Evolutionary conservation across 1,140 invertebrate genomes (phyloP).

Genomic region (Drosophila equinoxialis): DNA sequence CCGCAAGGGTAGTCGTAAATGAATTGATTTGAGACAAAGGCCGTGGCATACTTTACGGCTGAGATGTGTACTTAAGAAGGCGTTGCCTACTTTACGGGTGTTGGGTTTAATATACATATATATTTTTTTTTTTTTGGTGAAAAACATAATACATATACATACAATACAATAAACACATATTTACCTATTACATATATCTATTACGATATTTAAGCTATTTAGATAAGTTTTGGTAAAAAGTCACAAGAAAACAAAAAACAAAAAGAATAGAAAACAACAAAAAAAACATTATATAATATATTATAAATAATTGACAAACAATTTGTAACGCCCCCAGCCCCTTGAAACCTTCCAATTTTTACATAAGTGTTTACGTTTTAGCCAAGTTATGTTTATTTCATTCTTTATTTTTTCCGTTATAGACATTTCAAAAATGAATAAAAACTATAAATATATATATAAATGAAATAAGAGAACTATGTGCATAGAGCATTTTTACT

Average conservation of each 20-base stretch:
- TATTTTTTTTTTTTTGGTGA: neutral
- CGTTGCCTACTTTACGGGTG: conserved; percentile 62
- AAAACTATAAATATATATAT: conserved; percentile 31
- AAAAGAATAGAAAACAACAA: conserved; percentile 20
- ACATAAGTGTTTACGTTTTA: conserved; percentile 66
- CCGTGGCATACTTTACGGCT: conserved; percentile 40
- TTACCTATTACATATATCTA: conserved; percentile 4
- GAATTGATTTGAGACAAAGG: conserved; percentile 17
- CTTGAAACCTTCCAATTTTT: neutral
- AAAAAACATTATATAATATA: conserved; percentile 19
- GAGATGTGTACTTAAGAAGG: conserved; percentile 42
- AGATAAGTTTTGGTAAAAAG: conserved; percentile 28
- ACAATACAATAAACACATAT: conserved; percentile 22
- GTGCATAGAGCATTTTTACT: conserved; percentile 17
- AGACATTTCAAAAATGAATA: conserved; percentile 71
- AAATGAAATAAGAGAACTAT: conserved; percentile 47
- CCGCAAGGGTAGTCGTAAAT: conserved; percentile 71
- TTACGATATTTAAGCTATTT: conserved; percentile 20
- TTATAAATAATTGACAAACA: conserved; percentile 32
- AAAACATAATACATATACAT: conserved; percentile 25
- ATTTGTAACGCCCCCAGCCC: conserved; percentile 34
- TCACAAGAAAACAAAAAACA: conserved; percentile 1
- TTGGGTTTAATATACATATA: conserved; percentile 36
- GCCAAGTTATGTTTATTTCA: conserved; percentile 38
- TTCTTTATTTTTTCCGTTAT: conserved; percentile 57